These are phyloP conservation scores for Bombus affinis DNA, from an alignment of 1,140 invertebrate species.

Conservation along the genomic window DNA sequence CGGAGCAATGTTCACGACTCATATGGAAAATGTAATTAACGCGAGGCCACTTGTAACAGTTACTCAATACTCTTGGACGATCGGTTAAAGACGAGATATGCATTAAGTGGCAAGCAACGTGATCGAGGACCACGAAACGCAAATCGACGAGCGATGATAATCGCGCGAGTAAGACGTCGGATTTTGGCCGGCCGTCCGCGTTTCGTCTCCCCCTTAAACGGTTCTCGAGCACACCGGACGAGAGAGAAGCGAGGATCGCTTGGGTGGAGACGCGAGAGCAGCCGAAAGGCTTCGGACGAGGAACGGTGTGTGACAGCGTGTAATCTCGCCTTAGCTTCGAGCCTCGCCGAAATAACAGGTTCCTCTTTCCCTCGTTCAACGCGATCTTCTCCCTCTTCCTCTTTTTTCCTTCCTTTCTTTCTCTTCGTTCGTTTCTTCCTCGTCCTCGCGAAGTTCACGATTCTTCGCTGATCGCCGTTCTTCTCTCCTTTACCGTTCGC, in stretches of 20 bases:
- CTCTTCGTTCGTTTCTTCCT: neutral
- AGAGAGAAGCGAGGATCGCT: conserved; percentile 3
- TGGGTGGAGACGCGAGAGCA: conserved; percentile 45
- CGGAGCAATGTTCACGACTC: too few relatives aligned
- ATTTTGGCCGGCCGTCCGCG: conserved; percentile 55
- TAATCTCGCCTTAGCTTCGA: conserved; percentile 75
- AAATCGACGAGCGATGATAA: conserved; percentile 71
- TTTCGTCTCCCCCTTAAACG: conserved; percentile 50
- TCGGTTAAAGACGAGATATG: conserved; percentile 35
- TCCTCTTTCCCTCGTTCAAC: conserved; percentile 70
- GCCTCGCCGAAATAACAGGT: conserved; percentile 77
- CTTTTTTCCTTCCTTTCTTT: neutral
- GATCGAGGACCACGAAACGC: conserved; percentile 54
- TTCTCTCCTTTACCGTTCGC: conserved; percentile 22
- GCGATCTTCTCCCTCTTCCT: conserved; percentile 36
- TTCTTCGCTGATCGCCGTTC: neutral
- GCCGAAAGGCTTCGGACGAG: conserved; percentile 60
- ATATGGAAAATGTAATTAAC: conserved; percentile 27
- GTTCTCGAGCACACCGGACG: conserved; percentile 7
- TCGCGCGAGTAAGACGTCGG: conserved; percentile 77
- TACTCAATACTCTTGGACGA: neutral
- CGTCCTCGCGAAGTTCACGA: conserved; percentile 4
- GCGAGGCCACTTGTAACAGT: conserved; percentile 5
- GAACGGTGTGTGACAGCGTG: conserved; percentile 78
- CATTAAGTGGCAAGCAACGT: conserved; percentile 42